phyloP scores from a whole-genome alignment of 2,797 vertebrate species.

The Oophaga sylvatica region DNA sequence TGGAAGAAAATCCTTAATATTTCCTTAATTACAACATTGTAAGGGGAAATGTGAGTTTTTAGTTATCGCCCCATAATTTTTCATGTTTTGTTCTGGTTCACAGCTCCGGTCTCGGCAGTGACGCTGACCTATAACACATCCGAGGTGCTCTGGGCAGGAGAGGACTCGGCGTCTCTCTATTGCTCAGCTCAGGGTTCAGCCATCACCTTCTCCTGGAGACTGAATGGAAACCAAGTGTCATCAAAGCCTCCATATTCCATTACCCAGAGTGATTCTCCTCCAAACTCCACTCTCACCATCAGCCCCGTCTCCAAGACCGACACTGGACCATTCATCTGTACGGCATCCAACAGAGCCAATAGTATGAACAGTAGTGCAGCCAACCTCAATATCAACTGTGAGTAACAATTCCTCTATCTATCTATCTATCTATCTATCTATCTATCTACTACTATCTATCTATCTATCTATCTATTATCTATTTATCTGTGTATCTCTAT shows the following conservation, averaged over 20 bases:
- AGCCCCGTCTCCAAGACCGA: constrained; percentile 3
- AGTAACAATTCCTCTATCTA: neutral
- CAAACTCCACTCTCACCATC: constrained; percentile 1
- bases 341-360: neutral
- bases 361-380: neutral
- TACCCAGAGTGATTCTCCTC: neutral
- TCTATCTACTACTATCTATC: too few species aligned
- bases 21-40: too few species aligned
- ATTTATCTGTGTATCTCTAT: too few species aligned
- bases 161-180: constrained; percentile 11
- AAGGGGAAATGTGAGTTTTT: too few species aligned
- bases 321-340: constrained; percentile 21
- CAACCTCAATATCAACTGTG: constrained; percentile 3
- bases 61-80: neutral
- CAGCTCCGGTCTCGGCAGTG: constrained; percentile 28
- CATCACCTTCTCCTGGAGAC: constrained; percentile 8
- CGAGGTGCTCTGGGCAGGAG: neutral
- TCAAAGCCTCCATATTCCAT: neutral
- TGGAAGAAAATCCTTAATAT: too few species aligned
- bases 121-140: neutral
- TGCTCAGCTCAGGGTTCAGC: constrained; percentile 31
- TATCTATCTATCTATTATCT: too few species aligned
- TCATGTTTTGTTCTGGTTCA: neutral
- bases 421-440: too few species aligned
- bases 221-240: neutral